Evolutionary conservation across 2,888 invertebrate genomes (phyloP).

Genomic region (Hydropsyche betteni): DNA sequence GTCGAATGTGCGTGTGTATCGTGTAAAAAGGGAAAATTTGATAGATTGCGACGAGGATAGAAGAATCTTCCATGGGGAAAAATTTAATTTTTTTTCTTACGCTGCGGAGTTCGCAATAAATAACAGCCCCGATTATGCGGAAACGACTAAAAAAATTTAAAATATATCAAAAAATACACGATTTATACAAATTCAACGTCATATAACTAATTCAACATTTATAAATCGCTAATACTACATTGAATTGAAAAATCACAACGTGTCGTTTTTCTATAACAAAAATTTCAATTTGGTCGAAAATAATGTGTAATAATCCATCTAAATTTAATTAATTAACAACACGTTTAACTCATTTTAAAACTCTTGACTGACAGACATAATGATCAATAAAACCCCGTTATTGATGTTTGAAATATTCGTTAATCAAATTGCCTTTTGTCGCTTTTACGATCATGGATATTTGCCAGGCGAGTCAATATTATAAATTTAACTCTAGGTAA

Average conservation of each 20-base stretch:
- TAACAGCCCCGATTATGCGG: slow-evolving; percentile 9
- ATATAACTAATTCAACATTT: slow-evolving; percentile 14
- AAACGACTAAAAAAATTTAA: slow-evolving; percentile 15
- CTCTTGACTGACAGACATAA: neutral
- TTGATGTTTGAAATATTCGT: neutral
- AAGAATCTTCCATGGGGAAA: slow-evolving; percentile 6
- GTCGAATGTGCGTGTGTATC: slow-evolving; percentile 3
- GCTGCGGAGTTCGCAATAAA: slow-evolving; percentile 9
- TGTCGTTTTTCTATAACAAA: no score
- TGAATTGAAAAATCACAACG: no score
- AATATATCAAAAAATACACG: slow-evolving; percentile 7
- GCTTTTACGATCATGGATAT: slow-evolving; percentile 24
- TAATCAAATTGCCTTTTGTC: slow-evolving; percentile 7
- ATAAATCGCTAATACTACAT: neutral
- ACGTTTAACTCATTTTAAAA: no score
- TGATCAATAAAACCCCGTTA: slow-evolving; percentile 4
- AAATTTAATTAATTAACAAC: no score
- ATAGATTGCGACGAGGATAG: slow-evolving; percentile 20
- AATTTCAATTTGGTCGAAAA: no score
- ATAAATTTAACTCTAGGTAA: neutral
- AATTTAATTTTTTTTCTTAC: slow-evolving; percentile 2
- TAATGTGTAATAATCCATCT: no score
- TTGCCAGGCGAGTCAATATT: slow-evolving; percentile 14
- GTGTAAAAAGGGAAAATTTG: slow-evolving; percentile 26
- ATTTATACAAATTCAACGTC: slow-evolving; percentile 27